Conservation (phyloP, 2,888 invertebrate species). For the Archaeoteleia sp. region DNA sequence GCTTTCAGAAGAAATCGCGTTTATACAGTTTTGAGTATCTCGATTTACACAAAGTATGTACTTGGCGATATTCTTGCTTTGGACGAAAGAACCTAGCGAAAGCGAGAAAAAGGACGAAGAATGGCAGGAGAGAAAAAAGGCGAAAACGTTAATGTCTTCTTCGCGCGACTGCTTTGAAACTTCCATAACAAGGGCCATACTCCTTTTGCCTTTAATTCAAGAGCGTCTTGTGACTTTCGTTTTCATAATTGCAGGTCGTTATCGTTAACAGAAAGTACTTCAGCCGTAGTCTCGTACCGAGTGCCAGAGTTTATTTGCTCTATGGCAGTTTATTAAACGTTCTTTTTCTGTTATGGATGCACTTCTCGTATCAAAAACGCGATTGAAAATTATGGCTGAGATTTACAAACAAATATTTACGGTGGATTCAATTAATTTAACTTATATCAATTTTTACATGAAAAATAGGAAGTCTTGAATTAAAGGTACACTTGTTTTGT, state of each 20-base stretch:
- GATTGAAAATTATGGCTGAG: conserved; percentile 5
- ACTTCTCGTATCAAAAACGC: too few relatives aligned
- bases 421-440: too few relatives aligned
- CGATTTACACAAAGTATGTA: conserved; percentile 43
- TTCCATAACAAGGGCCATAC: conserved; percentile 15
- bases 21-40: conserved; percentile 36
- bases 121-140: conserved; percentile 1
- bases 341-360: too few relatives aligned
- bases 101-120: conserved; percentile 17
- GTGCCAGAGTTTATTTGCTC: conserved; percentile 17
- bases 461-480: too few relatives aligned
- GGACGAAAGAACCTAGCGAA: conserved; percentile 20
- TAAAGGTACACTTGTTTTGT: too few relatives aligned
- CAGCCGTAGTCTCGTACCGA: conserved; percentile 3
- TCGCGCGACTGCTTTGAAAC: conserved; percentile 35
- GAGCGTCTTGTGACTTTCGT: conserved; percentile 56
- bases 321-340: conserved; percentile 15
- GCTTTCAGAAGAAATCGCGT: conserved; percentile 25
- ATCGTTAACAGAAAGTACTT: conserved; percentile 41
- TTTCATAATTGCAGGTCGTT: conserved; percentile 59
- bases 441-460: too few relatives aligned
- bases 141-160: conserved; percentile 41
- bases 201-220: conserved; percentile 49
- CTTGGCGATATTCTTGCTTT: conserved; percentile 30
- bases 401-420: too few relatives aligned